Evolutionary conservation across 2,797 vertebrate species (phyloP), one percentile per base, ranked within the genome.

Genomic region (Poeciliopsis infans): DNA sequence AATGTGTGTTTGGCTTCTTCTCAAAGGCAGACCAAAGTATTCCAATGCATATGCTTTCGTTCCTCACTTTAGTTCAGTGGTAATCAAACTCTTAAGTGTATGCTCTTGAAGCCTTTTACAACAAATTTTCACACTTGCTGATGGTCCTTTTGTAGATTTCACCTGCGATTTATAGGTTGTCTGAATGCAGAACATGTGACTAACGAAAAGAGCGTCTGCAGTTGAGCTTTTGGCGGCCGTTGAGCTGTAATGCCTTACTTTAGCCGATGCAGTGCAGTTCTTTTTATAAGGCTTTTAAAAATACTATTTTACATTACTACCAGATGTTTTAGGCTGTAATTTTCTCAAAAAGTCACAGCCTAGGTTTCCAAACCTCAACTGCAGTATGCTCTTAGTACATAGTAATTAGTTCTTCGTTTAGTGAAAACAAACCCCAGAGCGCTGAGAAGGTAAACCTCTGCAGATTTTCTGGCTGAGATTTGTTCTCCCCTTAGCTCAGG

Each of bases 311-410:
- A 93, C 93, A 96, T 95, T 94, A 92, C 91, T 93, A 94, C 94
- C 96, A 96, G 95, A 96, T 96, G 95, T 95, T 86, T 90, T 7
- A 81, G 86, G 87, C 94, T 96, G 87, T 96, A 94, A 96, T 96
- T 95, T 96, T 94, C 94, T 92, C 91, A 81, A 89, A 91, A 94
- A 93, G 91, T 94, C 82, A 7, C 85, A 87, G 88, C 86, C 89
- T 86, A 16, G 55, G 81, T 90, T 88, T 93, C 93, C 92, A 95
- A 95, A 96, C 95, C 95, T 93, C 90, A 95, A 94, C 73, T 89
- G 89, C 91, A 88, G 86, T 86, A 89, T 92, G 92, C 91, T 94
- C 86, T 92, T 80, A 81, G 92, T 92, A 95, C 93, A 89, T 95
- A 90, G 95, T 94, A 95, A 96, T 96, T 96, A 96, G 94, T 92